Evolutionary conservation across 2,888 invertebrate genomes (phyloP).

Genomic region (Micoletzkya japonica): DNA sequence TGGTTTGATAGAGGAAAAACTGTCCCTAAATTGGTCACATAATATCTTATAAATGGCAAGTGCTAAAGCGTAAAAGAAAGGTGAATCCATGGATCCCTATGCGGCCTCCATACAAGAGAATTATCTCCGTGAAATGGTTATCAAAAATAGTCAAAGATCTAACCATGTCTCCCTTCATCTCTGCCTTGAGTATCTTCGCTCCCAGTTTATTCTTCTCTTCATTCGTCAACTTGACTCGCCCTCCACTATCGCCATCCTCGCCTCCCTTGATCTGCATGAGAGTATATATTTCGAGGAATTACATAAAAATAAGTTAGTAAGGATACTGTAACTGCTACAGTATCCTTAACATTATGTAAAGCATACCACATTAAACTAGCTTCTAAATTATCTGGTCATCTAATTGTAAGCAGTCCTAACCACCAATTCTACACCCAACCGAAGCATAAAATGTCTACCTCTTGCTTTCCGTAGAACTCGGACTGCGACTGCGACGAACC

Average conservation of each 20-base stretch:
- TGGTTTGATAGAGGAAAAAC: no score
- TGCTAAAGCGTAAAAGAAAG: no score
- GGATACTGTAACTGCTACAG: not conserved
- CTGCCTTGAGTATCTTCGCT: constrained; percentile 88
- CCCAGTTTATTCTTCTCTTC: constrained; percentile 84
- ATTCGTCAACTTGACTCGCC: constrained; percentile 35
- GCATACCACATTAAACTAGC: no score
- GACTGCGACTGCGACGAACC: constrained; percentile 42
- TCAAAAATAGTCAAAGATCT: constrained; percentile 17
- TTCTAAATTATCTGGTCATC: not conserved
- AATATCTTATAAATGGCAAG: no score
- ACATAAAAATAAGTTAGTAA: not conserved
- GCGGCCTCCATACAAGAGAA: no score
- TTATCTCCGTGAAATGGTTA: not conserved
- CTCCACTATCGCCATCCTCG: not conserved
- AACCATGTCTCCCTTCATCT: constrained; percentile 82
- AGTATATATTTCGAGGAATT: not conserved
- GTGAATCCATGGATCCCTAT: no score
- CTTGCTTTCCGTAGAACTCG: constrained; percentile 49
- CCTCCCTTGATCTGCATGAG: constrained; percentile 2
- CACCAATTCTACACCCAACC: no score
- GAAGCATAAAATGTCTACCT: no score
- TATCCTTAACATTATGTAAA: not conserved
- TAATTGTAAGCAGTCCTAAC: no score
- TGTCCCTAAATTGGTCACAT: no score